Conservation (phyloP, 2,888 invertebrate species). For the Hyposoter dolosus region DNA sequence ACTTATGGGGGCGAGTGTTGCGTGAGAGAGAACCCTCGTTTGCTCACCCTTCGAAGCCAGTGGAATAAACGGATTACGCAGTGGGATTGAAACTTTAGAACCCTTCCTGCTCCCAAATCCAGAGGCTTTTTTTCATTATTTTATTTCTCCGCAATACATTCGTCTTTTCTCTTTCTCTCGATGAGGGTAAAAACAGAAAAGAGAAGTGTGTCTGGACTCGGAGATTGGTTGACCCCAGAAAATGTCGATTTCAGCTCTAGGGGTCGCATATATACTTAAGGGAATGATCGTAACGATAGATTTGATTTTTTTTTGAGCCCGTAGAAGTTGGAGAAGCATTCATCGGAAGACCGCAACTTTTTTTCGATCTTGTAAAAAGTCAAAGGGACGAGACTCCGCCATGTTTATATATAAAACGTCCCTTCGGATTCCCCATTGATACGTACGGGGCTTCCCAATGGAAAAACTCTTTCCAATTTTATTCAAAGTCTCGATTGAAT, state of each 20-base stretch:
- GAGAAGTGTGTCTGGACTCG: slow-evolving; percentile 4
- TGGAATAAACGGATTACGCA: slow-evolving; percentile 69
- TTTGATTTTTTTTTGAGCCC: slow-evolving; percentile 33
- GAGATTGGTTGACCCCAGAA: slow-evolving; percentile 49
- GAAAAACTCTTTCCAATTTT: not conserved
- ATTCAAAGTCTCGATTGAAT: slow-evolving; percentile 2
- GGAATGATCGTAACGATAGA: slow-evolving; percentile 57
- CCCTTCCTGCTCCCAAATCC: slow-evolving; percentile 41
- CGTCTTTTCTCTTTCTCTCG: slow-evolving; percentile 2
- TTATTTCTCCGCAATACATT: slow-evolving; percentile 14
- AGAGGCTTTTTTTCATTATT: slow-evolving; percentile 40
- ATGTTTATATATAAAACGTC: slow-evolving; percentile 7
- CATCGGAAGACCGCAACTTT: slow-evolving; percentile 42
- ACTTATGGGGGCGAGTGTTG: not conserved
- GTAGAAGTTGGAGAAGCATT: slow-evolving; percentile 39
- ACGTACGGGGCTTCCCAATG: not conserved
- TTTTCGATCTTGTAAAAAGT: slow-evolving; percentile 40
- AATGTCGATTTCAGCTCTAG: slow-evolving; percentile 54
- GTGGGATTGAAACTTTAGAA: slow-evolving; percentile 68
- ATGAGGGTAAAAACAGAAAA: not conserved
- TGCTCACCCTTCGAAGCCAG: slow-evolving; percentile 53
- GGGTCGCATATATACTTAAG: slow-evolving; percentile 13
- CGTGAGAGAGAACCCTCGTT: slow-evolving; percentile 29
- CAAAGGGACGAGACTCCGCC: slow-evolving; percentile 34
- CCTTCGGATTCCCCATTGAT: slow-evolving; percentile 12